Base-by-base conservation (phyloP, 1,140 invertebrate genomes). In the Psix sp. region DNA sequence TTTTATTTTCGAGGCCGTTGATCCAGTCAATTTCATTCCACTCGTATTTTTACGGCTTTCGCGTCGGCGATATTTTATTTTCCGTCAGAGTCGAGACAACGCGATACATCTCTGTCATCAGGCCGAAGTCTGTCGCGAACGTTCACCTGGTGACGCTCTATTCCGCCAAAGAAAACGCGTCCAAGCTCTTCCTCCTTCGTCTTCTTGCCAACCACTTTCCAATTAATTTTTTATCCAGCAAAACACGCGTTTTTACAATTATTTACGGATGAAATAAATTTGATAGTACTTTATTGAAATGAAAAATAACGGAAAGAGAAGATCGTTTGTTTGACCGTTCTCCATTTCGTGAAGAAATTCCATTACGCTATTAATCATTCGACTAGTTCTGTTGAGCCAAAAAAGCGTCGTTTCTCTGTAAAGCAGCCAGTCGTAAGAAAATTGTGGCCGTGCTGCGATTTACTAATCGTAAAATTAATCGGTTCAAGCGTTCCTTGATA, bases 391-490 rank as follows among this genome's bases (percentile, higher is more conserved):
- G 7, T 40, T 48, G 39, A 18, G n/a, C 16, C 21, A 24, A 24
- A 16, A 36, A 40, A 49, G 16, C 45, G 16, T 38, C 26, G 26
- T n/a, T 29, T 29, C 26, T 13, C 49, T 62, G 40, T 62, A 49
- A 62, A 60, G 31, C 20, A 43, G n/a, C n/a, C n/a, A 29, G 7
- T 16, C n/a, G 7, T 33, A 35, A 18, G 49, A 48, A 65, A 54
- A 54, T 54, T 45, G 60, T 31, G 5, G 0, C 0, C 42, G 40
- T 21, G 33, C 21, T 13, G 20, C 48, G 54, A 68, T 60, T 62
- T 62, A 56, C 26, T 71, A 71, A 57, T 36, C 67, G 45, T 65
- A 63, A 72, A 63, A 63, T 42, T 57, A 72, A 57, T 51, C 26
- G 45, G 26, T 51, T 46, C 36, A 14, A 13, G 26, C 29, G 46